Conservation (phyloP, 53 echinoderm and acorn worm species). For the Luidia sarsii region DNA sequence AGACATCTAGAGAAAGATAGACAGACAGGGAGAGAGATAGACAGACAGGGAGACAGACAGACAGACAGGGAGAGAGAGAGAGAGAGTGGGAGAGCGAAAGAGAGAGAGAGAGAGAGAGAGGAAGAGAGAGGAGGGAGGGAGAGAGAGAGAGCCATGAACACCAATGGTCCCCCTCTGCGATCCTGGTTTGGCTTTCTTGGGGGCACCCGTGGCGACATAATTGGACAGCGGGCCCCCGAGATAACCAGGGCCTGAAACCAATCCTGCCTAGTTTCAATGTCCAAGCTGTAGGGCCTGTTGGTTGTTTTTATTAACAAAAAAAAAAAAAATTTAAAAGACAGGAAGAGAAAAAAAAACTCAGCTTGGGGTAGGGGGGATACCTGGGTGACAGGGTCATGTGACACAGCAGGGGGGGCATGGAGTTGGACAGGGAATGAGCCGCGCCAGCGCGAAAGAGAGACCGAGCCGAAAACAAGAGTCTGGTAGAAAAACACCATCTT, state of each 20-base stretch:
- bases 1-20: no score
- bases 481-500: background rate
- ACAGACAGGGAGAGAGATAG: background rate
- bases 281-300: constrained; percentile 25
- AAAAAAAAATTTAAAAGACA: background rate
- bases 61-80: background rate
- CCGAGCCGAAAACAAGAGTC: constrained; percentile 29
- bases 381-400: constrained; percentile 12
- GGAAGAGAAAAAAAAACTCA: background rate
- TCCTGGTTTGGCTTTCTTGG: constrained; percentile 1
- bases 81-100: no score
- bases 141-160: background rate
- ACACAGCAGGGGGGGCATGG: constrained; percentile 26
- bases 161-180: constrained; percentile 15
- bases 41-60: background rate
- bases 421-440: background rate
- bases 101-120: background rate
- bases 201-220: constrained; percentile 40
- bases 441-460: background rate
- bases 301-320: no score
- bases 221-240: constrained; percentile 44
- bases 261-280: constrained; percentile 55
- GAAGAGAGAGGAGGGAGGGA: background rate
- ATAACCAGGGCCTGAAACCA: constrained; percentile 26
- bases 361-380: constrained; percentile 21